These are phyloP conservation scores for Camelus bactrianus DNA, from an alignment of 2,113 vertebrate genomes.

Conservation along the genomic window DNA sequence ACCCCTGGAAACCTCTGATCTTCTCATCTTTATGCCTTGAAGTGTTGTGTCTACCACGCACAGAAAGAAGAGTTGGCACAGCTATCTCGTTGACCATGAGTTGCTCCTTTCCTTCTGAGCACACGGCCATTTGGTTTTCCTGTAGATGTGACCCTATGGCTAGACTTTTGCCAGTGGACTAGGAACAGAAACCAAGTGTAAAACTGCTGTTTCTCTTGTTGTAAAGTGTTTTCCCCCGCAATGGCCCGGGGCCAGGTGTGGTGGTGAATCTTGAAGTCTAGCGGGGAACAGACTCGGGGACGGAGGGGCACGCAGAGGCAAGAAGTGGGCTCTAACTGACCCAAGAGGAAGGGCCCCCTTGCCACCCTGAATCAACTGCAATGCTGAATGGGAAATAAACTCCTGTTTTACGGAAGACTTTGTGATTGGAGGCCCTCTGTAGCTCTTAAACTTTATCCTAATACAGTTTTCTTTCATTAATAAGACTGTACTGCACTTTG, in stretches of 20 bases:
- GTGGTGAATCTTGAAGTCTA: neutral
- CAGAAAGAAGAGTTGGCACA: neutral
- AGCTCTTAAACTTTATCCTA: neutral
- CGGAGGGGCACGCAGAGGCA: fast-evolving
- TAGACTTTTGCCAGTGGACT: neutral
- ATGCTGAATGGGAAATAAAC: neutral
- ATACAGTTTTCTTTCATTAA: neutral
- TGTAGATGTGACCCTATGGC: too few species aligned
- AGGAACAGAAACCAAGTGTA: neutral
- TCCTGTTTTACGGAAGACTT: neutral
- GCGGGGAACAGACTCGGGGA: neutral
- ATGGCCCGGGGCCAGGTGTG: neutral
- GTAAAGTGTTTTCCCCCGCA: neutral
- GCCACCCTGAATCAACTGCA: neutral
- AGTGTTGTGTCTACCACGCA: too few species aligned
- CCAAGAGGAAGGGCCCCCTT: neutral
- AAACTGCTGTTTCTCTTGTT: neutral
- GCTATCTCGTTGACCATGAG: neutral
- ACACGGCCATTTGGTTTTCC: neutral
- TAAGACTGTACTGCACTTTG: neutral
- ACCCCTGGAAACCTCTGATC: neutral
- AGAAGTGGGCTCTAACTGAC: neutral
- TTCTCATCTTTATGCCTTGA: neutral
- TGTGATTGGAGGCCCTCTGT: too few species aligned
- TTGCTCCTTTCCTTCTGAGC: too few species aligned